phyloP scores from a whole-genome alignment of 2,113 vertebrate genomes.

The Chinchilla lanigera region DNA sequence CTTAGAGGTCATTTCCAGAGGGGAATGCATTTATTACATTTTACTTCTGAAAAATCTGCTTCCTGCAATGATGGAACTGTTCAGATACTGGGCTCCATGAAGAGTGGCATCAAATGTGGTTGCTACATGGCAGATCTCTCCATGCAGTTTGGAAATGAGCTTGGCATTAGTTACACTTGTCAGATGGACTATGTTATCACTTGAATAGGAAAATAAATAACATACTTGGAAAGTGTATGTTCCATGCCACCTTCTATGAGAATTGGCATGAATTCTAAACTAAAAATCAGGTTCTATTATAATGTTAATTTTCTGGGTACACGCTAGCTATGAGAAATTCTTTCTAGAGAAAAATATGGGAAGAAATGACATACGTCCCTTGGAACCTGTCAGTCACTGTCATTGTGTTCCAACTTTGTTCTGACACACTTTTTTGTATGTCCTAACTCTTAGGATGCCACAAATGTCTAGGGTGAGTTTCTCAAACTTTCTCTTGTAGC shows the following conservation, averaged over 20 bases:
- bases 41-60: slow-evolving; percentile 26
- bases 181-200: neutral
- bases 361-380: neutral
- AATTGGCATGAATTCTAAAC: slow-evolving; percentile 22
- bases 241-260: neutral
- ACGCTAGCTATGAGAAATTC: neutral
- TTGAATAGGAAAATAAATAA: slow-evolving; percentile 46
- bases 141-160: neutral
- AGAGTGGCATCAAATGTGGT: neutral
- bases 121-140: neutral
- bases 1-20: neutral
- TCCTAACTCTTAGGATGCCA: neutral
- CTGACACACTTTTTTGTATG: neutral
- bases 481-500: neutral
- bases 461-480: neutral
- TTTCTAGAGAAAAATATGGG: neutral
- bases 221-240: neutral
- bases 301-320: neutral
- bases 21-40: neutral
- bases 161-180: neutral
- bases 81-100: neutral
- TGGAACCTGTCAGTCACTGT: neutral
- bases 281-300: neutral
- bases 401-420: neutral
- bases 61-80: neutral